Conservation (phyloP, 2,888 invertebrate species). For the Trachelus tabidus region DNA sequence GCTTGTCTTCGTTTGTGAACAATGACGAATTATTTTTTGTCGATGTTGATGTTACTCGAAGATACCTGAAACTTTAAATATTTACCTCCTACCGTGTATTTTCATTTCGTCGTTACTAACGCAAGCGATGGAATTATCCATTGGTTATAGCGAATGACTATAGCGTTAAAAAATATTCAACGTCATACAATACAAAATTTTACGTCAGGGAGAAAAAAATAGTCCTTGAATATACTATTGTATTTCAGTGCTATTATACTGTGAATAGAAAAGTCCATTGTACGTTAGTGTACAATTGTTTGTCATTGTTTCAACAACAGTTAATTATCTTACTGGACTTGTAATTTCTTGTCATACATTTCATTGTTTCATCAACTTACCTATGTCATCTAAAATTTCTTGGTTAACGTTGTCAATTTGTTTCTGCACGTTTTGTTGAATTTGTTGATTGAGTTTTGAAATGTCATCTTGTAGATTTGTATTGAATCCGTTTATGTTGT, state of each 20-base stretch:
- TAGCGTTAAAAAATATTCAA: neutral
- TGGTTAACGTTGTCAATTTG: slow-evolving; percentile 11
- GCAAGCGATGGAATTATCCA: neutral
- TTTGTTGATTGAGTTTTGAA: slow-evolving; percentile 22
- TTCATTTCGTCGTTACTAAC: neutral
- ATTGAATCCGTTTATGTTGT: slow-evolving; percentile 25
- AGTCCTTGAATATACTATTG: no score
- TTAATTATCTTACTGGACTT: neutral
- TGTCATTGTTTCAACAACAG: neutral
- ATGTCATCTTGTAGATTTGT: slow-evolving; percentile 33
- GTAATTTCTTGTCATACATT: neutral
- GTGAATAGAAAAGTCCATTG: no score
- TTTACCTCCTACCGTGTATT: neutral
- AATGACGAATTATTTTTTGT: neutral
- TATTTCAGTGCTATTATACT: no score
- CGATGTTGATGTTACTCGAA: neutral
- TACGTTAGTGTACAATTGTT: neutral
- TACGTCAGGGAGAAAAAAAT: neutral
- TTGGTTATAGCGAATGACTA: neutral
- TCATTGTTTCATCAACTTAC: neutral
- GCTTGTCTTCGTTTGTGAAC: neutral
- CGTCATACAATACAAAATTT: neutral
- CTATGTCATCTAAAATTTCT: neutral
- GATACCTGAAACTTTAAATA: neutral
- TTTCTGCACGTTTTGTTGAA: slow-evolving; percentile 28